These are phyloP conservation scores for Microcebus griseorufus DNA, from an alignment of 2,113 vertebrate genomes.

Conservation along the genomic window DNA sequence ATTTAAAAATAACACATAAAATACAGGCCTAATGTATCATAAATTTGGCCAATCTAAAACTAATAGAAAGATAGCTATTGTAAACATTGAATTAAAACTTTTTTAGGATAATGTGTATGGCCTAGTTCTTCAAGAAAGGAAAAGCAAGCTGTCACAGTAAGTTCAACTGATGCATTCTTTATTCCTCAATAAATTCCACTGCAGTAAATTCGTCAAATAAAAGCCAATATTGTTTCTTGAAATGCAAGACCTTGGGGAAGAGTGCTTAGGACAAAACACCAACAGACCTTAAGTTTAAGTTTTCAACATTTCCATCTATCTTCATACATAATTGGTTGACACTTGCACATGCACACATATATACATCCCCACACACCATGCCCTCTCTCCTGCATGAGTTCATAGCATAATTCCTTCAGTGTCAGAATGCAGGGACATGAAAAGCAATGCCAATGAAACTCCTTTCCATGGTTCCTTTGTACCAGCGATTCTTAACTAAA, in stretches of 20 bases:
- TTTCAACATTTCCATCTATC: neutral
- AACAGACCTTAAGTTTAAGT: slow-evolving; percentile 1
- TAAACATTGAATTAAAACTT: slow-evolving; percentile 49
- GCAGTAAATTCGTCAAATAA: slow-evolving; percentile 38
- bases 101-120: neutral
- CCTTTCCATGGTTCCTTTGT: neutral
- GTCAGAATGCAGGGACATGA: neutral
- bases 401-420: neutral
- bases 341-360: neutral
- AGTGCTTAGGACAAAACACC: neutral
- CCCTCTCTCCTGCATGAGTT: neutral
- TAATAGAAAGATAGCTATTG: slow-evolving; percentile 52
- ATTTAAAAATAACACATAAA: slow-evolving; percentile 67
- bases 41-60: slow-evolving; percentile 45
- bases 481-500: neutral
- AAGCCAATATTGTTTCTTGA: slow-evolving; percentile 49
- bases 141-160: slow-evolving; percentile 51
- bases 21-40: slow-evolving; percentile 35
- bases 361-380: neutral
- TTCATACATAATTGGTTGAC: neutral
- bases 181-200: slow-evolving; percentile 37
- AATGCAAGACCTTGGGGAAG: slow-evolving; percentile 9
- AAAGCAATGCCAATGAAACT: neutral
- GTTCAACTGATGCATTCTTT: slow-evolving; percentile 30
- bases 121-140: slow-evolving; percentile 32